Conservation (phyloP, 1,140 invertebrate species). For the Heliconius melpomene region DNA sequence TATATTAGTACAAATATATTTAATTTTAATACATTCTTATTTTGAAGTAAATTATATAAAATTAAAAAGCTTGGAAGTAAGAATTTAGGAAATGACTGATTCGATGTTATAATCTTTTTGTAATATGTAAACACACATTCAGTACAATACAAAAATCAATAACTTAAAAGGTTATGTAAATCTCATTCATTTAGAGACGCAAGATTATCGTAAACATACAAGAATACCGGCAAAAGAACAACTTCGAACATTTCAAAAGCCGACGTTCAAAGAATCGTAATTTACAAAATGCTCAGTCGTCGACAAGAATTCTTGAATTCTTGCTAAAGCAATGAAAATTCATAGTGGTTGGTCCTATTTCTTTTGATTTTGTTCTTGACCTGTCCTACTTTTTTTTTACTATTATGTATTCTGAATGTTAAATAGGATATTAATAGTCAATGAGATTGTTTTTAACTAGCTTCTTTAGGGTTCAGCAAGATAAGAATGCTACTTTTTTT, state of each 20-base stretch:
- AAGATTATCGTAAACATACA: neutral
- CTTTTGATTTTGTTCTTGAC: conserved; percentile 18
- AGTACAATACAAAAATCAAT: neutral
- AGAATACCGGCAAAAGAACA: neutral
- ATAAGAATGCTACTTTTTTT: too few relatives aligned
- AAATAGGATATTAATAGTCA: conserved; percentile 4
- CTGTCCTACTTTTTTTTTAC: neutral
- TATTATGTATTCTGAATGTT: neutral
- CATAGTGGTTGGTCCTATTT: conserved; percentile 17
- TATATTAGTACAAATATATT: too few relatives aligned
- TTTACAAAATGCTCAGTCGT: conserved; percentile 15
- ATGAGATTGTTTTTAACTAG: neutral
- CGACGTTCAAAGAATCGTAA: conserved; percentile 14
- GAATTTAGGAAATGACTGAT: too few relatives aligned
- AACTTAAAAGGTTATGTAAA: neutral
- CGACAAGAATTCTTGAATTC: conserved; percentile 11
- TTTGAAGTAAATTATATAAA: too few relatives aligned
- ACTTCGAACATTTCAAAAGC: conserved; percentile 6
- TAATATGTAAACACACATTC: neutral
- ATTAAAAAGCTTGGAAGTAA: too few relatives aligned
- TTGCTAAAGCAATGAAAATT: conserved; percentile 20
- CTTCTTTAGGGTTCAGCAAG: neutral
- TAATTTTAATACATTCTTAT: too few relatives aligned
- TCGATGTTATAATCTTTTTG: neutral
- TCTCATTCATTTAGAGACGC: neutral